Percentiles rank a stretch among this genome's conserved stretches.
Conservation (phyloP, 2,797 vertebrate genomes). For the Hyperoplus immaculatus region DNA sequence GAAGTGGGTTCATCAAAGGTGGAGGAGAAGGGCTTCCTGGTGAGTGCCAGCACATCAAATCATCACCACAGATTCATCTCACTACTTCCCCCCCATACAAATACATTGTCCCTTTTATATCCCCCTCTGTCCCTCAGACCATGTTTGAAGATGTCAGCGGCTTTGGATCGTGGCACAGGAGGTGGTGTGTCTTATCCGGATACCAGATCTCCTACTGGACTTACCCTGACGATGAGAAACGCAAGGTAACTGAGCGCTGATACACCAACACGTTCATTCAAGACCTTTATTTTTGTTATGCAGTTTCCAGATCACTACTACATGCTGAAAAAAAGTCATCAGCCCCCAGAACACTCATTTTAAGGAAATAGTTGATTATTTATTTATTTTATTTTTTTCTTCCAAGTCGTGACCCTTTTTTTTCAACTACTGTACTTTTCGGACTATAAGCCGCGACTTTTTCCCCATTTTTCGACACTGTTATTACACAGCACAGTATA, state of each 20-base stretch:
- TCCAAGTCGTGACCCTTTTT: too few relatives aligned
- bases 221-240: slow-evolving; percentile 95
- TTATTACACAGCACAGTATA: too few relatives aligned
- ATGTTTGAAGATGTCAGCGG: slow-evolving; percentile 99
- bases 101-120: neutral
- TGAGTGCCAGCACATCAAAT: slow-evolving; percentile 73
- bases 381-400: too few relatives aligned
- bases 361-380: too few relatives aligned
- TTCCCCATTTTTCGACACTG: too few relatives aligned
- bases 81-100: neutral
- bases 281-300: neutral
- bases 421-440: too few relatives aligned
- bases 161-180: slow-evolving; percentile 96
- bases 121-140: slow-evolving; percentile 81
- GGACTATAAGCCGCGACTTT: too few relatives aligned
- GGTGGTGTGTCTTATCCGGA: slow-evolving; percentile 95
- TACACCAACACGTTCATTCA: neutral
- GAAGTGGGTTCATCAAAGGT: slow-evolving; percentile 92
- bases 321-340: too few relatives aligned
- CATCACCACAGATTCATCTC: too few relatives aligned
- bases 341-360: too few relatives aligned
- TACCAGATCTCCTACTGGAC: slow-evolving; percentile 98
- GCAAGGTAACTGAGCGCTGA: slow-evolving; percentile 87
- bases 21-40: slow-evolving; percentile 94
- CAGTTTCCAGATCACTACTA: too few relatives aligned